Evolutionary conservation across 2,113 vertebrate genomes (phyloP).

Genomic region (Guaruba guarouba): DNA sequence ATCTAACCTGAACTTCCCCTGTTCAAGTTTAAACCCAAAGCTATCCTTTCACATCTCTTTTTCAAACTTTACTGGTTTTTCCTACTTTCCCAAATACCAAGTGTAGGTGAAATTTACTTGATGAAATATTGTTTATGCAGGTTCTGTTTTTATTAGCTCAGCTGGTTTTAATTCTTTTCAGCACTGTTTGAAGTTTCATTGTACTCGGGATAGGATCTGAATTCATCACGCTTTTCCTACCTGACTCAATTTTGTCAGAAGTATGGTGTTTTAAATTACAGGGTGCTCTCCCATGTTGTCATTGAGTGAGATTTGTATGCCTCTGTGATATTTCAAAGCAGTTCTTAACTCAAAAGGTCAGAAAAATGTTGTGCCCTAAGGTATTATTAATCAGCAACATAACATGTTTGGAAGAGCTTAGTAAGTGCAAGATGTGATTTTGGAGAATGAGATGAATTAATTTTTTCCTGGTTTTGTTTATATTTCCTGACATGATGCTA

Average conservation of each 20-base stretch:
- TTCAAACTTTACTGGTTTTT: neutral
- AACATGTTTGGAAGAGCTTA: neutral
- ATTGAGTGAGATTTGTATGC: neutral
- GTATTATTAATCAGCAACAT: neutral
- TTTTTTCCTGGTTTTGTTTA: constrained; percentile 13
- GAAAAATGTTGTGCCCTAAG: constrained; percentile 19
- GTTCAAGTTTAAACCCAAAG: neutral
- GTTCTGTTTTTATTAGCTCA: constrained; percentile 48
- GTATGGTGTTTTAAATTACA: constrained; percentile 31
- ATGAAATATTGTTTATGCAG: constrained; percentile 34
- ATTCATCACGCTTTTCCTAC: constrained; percentile 19
- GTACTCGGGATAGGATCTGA: neutral
- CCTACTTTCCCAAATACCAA: constrained; percentile 23
- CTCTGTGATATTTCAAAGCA: constrained; percentile 33
- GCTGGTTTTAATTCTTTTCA: constrained; percentile 9
- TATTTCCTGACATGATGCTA: neutral
- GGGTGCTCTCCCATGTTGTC: neutral
- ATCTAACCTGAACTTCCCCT: neutral
- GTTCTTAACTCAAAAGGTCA: neutral
- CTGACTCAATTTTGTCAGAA: constrained; percentile 35
- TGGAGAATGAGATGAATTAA: neutral
- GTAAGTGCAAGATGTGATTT: neutral
- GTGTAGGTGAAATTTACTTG: constrained; percentile 31
- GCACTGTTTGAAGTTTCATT: constrained; percentile 26
- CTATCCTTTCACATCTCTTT: neutral